A percentile compares a stretch with the other conserved stretches of the same genome.
These are phyloP conservation scores for Ichneumoninae sp. DNA, from an alignment of 2,888 invertebrate genomes.

Conservation along the genomic window DNA sequence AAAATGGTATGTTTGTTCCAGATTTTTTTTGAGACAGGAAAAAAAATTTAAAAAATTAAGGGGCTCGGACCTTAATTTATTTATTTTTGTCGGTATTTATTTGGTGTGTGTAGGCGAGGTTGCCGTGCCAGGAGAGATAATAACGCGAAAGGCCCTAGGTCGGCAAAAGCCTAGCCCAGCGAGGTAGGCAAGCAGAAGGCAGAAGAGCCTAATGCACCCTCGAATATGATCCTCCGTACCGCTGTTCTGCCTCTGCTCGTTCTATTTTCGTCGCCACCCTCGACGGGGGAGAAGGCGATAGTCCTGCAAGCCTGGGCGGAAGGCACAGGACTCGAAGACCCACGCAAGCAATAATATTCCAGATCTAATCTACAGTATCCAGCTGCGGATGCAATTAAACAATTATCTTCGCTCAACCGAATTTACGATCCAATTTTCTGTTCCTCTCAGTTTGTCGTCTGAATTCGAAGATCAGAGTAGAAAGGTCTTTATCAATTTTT, in stretches of 20 bases:
- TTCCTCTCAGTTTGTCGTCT: not conserved
- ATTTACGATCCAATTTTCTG: not conserved
- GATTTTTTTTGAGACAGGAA: not conserved
- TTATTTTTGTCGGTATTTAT: not conserved
- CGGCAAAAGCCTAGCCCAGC: not conserved
- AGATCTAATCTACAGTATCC: conserved; percentile 3
- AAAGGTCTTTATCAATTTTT: not conserved
- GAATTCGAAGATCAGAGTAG: not conserved
- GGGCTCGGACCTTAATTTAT: not conserved
- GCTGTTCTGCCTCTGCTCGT: conserved; percentile 12
- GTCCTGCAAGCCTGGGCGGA: conserved; percentile 32
- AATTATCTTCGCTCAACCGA: not conserved
- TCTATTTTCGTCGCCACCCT: conserved; percentile 36
- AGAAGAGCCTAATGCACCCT: conserved; percentile 37
- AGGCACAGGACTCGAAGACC: conserved; percentile 29
- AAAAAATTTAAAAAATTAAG: not conserved
- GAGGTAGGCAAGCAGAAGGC: conserved; percentile 35
- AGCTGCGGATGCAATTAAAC: not conserved
- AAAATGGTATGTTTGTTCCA: not conserved
- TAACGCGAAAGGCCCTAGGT: conserved; percentile 25
- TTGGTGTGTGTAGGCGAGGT: conserved; percentile 6
- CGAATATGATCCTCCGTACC: conserved; percentile 25
- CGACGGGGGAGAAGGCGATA: conserved; percentile 21
- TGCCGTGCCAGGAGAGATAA: conserved; percentile 26
- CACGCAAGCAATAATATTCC: conserved; percentile 7